Evolutionary conservation across 2,797 vertebrate species (phyloP).

Genomic region (Fistularia tabacaria): DNA sequence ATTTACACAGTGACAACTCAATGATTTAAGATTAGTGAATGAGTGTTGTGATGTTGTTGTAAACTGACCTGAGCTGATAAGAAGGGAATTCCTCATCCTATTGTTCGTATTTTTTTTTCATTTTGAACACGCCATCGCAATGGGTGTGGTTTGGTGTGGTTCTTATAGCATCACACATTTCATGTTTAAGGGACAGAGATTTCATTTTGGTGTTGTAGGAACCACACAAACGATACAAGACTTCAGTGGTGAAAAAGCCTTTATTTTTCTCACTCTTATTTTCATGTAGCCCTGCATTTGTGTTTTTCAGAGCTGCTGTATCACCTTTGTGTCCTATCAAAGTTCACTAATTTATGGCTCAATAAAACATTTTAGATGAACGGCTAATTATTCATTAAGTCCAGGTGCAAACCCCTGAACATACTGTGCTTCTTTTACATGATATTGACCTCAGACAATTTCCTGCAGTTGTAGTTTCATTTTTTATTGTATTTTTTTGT

Average conservation of each 20-base stretch:
- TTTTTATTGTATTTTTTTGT: background rate
- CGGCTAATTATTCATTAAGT: slow-evolving; percentile 27
- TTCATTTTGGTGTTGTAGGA: too few relatives aligned
- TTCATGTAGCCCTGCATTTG: slow-evolving; percentile 30
- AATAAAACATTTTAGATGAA: slow-evolving; percentile 64
- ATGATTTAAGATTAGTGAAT: slow-evolving; percentile 43
- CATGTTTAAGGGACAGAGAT: too few relatives aligned
- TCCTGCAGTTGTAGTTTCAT: background rate
- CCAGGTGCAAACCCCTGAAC: background rate
- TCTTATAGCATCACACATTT: too few relatives aligned
- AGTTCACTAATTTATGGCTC: slow-evolving; percentile 62
- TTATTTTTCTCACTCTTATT: slow-evolving; percentile 33
- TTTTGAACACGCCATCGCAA: slow-evolving; percentile 16
- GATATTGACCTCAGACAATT: background rate
- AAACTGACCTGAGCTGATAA: slow-evolving; percentile 33
- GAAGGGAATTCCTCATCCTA: slow-evolving; percentile 47
- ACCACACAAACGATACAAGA: too few relatives aligned
- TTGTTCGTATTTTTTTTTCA: slow-evolving; percentile 27
- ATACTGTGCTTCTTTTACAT: too few relatives aligned
- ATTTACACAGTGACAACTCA: slow-evolving; percentile 31
- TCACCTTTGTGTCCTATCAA: slow-evolving; percentile 41
- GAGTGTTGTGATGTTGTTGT: slow-evolving; percentile 32
- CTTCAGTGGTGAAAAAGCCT: slow-evolving; percentile 2
- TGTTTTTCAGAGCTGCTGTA: slow-evolving; percentile 37
- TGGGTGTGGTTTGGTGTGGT: slow-evolving; percentile 2